Percentiles rank a stretch among this genome's conserved stretches.
Conservation (phyloP, 2,888 invertebrate genomes). For the Himalopsyche anomala region DNA sequence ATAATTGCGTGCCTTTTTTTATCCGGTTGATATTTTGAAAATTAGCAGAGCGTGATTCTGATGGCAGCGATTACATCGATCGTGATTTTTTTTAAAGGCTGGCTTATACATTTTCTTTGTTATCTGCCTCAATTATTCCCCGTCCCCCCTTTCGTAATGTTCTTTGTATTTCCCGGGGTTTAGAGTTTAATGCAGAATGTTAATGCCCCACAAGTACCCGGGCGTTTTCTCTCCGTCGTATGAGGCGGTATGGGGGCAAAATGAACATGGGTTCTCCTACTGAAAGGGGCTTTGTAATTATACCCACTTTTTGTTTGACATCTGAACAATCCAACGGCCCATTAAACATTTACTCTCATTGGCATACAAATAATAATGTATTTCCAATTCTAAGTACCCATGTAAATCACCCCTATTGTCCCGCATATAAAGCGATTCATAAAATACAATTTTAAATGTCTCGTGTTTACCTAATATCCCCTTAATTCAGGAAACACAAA, state of each 20-base stretch:
- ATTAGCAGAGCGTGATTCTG: conserved; percentile 23
- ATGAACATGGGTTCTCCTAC: conserved; percentile 40
- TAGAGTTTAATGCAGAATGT: conserved; percentile 55
- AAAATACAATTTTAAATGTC: conserved; percentile 42
- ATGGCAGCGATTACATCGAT: conserved; percentile 35
- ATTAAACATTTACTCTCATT: conserved; percentile 55
- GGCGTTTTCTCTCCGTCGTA: conserved; percentile 19
- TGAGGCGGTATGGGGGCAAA: conserved; percentile 28
- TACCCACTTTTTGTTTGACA: conserved; percentile 55
- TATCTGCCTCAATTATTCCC: conserved; percentile 40
- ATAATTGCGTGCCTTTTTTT: not conserved
- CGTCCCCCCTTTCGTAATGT: conserved; percentile 14
- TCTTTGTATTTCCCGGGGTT: conserved; percentile 52
- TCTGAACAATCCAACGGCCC: conserved; percentile 51
- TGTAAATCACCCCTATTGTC: conserved; percentile 43
- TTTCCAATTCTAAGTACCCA: conserved; percentile 48
- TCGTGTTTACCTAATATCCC: conserved; percentile 32
- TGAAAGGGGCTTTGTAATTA: conserved; percentile 55
- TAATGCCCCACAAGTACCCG: conserved; percentile 56
- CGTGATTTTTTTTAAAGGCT: conserved; percentile 24
- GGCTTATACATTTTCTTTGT: conserved; percentile 40
- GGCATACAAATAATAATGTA: conserved; percentile 48
- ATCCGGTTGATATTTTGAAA: not conserved
- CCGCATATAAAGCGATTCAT: conserved; percentile 40
- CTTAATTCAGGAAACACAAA: conserved; percentile 21